Conservation (phyloP, 2,888 invertebrate species). For the Pteria penguin region DNA sequence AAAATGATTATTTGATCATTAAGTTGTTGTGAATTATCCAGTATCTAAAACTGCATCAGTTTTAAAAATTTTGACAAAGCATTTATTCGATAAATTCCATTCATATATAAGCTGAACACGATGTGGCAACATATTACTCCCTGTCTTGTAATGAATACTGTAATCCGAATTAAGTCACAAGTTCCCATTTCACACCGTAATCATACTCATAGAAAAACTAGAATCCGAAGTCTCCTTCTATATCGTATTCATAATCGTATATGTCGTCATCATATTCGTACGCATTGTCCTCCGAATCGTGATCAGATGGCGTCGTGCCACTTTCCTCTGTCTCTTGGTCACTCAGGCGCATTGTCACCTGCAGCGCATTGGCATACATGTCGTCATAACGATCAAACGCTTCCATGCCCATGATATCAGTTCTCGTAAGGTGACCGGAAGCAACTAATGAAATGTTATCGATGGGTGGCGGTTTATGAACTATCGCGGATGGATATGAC, state of each 20-base stretch:
- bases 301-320: constrained; percentile 68
- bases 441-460: constrained; percentile 75
- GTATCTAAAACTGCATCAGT: no score
- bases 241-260: constrained; percentile 74
- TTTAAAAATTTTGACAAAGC: no score
- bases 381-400: constrained; percentile 71
- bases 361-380: constrained; percentile 70
- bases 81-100: no score
- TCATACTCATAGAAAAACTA: no score
- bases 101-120: no score
- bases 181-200: no score
- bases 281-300: constrained; percentile 74
- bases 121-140: no score
- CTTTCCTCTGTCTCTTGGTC: constrained; percentile 75
- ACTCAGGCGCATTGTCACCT: constrained; percentile 69
- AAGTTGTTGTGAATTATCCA: no score
- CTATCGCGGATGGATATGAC: constrained; percentile 61
- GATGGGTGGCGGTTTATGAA: constrained; percentile 76
- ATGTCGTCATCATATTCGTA: constrained; percentile 78
- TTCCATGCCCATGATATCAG: constrained; percentile 60
- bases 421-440: constrained; percentile 60
- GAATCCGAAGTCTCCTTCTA: constrained; percentile 67
- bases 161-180: no score
- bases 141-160: no score
- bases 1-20: no score